Percentiles rank a stretch among this genome's conserved stretches.
Conservation (phyloP, 2,113 vertebrate genomes). For the Ifrita kowaldi region DNA sequence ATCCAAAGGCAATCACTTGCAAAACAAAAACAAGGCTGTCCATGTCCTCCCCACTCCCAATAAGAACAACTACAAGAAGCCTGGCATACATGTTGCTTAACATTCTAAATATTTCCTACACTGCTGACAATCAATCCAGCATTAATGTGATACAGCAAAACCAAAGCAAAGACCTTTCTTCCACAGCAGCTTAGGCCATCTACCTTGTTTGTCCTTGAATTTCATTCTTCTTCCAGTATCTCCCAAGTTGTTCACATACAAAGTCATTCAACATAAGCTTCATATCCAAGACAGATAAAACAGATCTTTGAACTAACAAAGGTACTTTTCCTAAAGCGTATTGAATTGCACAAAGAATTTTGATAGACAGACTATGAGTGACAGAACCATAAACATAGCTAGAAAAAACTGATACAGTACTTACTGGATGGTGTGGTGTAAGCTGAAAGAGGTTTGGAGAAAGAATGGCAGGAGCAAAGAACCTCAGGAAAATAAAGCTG, state of each 20-base stretch:
- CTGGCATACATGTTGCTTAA: neutral
- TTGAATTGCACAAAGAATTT: neutral
- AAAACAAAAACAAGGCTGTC: neutral
- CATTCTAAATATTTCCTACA: neutral
- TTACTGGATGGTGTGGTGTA: slow-evolving; percentile 92
- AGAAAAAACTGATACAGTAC: slow-evolving; percentile 8
- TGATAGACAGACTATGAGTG: neutral
- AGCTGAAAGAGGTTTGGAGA: slow-evolving; percentile 97
- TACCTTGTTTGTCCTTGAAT: neutral
- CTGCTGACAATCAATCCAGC: neutral
- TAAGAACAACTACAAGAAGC: neutral
- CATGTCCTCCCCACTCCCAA: neutral
- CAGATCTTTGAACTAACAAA: neutral
- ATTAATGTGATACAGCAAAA: neutral
- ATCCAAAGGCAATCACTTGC: neutral
- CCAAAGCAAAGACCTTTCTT: neutral
- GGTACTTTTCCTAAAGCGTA: neutral
- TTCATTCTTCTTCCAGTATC: neutral
- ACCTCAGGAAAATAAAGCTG: slow-evolving; percentile 96
- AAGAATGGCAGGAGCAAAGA: slow-evolving; percentile 96
- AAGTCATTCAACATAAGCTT: neutral
- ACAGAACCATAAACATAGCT: neutral
- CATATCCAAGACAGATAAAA: neutral
- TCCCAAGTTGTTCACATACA: neutral
- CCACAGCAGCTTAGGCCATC: neutral